Conservation (phyloP, 2,113 vertebrate genomes). For the Crotophaga sulcirostris region DNA sequence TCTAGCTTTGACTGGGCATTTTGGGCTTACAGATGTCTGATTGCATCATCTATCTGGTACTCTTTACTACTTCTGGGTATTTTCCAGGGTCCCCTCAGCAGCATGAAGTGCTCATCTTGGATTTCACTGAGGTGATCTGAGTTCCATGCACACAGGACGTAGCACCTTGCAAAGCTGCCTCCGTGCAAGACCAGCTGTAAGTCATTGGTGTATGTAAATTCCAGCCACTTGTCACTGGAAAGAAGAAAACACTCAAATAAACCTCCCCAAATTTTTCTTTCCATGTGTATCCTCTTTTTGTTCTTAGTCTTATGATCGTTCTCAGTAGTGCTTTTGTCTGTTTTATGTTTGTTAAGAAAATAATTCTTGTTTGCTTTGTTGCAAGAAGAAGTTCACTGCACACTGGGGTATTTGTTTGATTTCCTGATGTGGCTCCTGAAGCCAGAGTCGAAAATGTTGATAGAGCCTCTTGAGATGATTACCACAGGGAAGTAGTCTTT, state of each 20-base stretch:
- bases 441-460: constrained; percentile 25
- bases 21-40: background rate
- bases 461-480: background rate
- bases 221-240: background rate
- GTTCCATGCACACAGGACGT: background rate
- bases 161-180: background rate
- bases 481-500: background rate
- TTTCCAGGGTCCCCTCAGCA: background rate
- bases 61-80: background rate
- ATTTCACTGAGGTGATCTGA: background rate
- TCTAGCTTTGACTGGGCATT: background rate
- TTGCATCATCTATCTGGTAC: background rate
- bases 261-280: background rate
- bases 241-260: background rate
- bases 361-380: constrained; percentile 18
- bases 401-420: constrained; percentile 27
- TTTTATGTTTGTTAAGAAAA: constrained; percentile 50
- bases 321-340: constrained; percentile 9
- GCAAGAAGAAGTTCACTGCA: background rate
- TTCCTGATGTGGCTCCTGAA: constrained; percentile 22
- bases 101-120: background rate
- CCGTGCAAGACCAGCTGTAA: background rate
- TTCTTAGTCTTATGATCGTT: background rate
- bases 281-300: background rate
- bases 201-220: background rate